Conservation (phyloP, 2,113 vertebrate species). For the Microtus pennsylvanicus region DNA sequence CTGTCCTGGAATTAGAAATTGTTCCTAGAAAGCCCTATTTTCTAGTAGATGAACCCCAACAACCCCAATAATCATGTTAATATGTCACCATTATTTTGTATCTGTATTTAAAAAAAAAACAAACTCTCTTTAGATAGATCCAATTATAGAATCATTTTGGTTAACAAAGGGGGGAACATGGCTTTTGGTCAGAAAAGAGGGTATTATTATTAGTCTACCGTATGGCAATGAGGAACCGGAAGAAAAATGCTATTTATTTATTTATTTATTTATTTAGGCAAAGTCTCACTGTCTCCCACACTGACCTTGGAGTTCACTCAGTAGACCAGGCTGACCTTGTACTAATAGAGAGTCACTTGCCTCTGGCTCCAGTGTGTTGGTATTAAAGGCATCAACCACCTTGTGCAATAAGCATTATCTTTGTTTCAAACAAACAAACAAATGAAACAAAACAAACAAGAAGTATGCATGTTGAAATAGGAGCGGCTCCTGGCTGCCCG, state of each 20-base stretch:
- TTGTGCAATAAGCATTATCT: not conserved
- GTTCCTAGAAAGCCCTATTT: not conserved
- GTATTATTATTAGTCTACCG: constrained; percentile 45
- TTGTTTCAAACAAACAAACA: not conserved
- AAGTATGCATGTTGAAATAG: not conserved
- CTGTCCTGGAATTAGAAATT: not conserved
- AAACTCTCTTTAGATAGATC: constrained; percentile 41
- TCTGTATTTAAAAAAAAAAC: constrained; percentile 56
- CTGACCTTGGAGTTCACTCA: not conserved
- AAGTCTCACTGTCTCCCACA: not conserved
- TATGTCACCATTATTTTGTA: not conserved
- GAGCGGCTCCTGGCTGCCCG: too few relatives aligned
- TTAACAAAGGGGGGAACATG: not conserved
- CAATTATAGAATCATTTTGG: not conserved
- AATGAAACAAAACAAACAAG: not conserved
- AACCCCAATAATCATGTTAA: constrained; percentile 32
- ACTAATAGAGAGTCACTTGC: not conserved
- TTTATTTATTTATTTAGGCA: not conserved
- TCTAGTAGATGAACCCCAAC: not conserved
- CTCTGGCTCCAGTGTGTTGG: not conserved
- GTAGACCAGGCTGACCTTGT: not conserved
- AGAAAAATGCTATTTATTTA: not conserved
- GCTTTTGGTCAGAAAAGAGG: constrained; percentile 28
- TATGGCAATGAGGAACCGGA: constrained; percentile 3
- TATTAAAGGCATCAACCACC: not conserved